Conservation (phyloP, 2,113 vertebrate species). For the Eptesicus fuscus region DNA sequence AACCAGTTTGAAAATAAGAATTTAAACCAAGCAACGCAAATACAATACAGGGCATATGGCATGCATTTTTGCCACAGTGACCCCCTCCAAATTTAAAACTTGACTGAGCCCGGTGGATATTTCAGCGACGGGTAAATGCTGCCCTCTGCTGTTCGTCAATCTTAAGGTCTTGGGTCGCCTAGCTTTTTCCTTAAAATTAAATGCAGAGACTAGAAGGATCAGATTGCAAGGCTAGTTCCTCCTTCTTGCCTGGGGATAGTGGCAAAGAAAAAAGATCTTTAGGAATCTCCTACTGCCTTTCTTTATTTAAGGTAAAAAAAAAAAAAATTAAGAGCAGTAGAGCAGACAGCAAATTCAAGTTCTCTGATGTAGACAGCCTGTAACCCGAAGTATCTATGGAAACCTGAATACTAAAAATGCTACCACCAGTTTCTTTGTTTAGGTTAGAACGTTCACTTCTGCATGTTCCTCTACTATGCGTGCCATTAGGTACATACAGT, state of each 20-base stretch:
- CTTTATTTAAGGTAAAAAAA: neutral
- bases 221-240: slow-evolving; percentile 38
- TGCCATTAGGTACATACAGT: neutral
- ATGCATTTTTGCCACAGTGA: slow-evolving; percentile 42
- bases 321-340: neutral
- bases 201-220: slow-evolving; percentile 24
- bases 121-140: slow-evolving; percentile 59
- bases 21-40: slow-evolving; percentile 56
- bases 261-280: slow-evolving; percentile 29
- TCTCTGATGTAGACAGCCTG: neutral
- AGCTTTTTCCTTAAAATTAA: slow-evolving; percentile 36
- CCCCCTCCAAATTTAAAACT: slow-evolving; percentile 26
- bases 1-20: slow-evolving; percentile 47
- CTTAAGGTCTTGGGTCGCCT: neutral
- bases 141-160: slow-evolving; percentile 71
- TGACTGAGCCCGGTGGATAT: neutral
- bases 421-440: slow-evolving; percentile 26
- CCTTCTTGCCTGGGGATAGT: slow-evolving; percentile 31
- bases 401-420: neutral
- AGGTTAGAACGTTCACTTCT: neutral
- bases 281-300: neutral
- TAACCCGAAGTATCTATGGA: neutral
- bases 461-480: neutral
- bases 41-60: slow-evolving; percentile 53
- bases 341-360: neutral